Evolutionary conservation across 64 coral and sea anemone genomes (phyloP).

Genomic region (Porites australiensis): DNA sequence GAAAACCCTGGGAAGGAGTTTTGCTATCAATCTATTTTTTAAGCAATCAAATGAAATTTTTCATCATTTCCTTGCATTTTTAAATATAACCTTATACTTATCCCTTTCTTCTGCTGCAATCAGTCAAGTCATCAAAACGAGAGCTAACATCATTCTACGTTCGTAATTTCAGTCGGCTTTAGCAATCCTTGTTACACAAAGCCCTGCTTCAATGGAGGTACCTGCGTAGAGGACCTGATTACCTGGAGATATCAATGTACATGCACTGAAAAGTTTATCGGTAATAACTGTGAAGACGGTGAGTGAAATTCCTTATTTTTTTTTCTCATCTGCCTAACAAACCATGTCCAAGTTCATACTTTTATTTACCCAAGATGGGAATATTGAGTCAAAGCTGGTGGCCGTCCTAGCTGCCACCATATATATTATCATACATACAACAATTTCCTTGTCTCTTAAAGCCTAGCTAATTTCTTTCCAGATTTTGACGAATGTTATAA

Average conservation of each 20-base stretch:
- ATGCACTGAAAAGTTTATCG: constrained; percentile 34
- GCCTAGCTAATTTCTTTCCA: neutral
- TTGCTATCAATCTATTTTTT: too few species aligned
- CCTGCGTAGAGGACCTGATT: constrained; percentile 19
- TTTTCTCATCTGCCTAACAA: too few species aligned
- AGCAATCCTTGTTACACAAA: constrained; percentile 1
- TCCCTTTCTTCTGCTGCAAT: too few species aligned
- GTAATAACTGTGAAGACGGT: constrained; percentile 58
- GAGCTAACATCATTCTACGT: neutral
- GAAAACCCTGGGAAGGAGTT: too few species aligned
- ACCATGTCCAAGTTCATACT: too few species aligned
- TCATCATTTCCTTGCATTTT: too few species aligned
- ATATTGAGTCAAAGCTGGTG: too few species aligned
- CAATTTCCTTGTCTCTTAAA: neutral
- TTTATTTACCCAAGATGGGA: too few species aligned
- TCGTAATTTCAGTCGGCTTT: neutral
- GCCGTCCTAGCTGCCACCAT: too few species aligned
- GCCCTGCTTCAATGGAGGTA: constrained; percentile 43
- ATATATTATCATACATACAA: too few species aligned
- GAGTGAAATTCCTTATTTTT: neutral
- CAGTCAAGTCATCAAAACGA: neutral
- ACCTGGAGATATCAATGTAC: constrained; percentile 23
- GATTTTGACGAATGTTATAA: constrained; percentile 58
- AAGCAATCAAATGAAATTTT: too few species aligned
- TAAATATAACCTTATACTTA: too few species aligned